phyloP scores from a whole-genome alignment of 1,140 invertebrate genomes.

The Heliconius nattereri region DNA sequence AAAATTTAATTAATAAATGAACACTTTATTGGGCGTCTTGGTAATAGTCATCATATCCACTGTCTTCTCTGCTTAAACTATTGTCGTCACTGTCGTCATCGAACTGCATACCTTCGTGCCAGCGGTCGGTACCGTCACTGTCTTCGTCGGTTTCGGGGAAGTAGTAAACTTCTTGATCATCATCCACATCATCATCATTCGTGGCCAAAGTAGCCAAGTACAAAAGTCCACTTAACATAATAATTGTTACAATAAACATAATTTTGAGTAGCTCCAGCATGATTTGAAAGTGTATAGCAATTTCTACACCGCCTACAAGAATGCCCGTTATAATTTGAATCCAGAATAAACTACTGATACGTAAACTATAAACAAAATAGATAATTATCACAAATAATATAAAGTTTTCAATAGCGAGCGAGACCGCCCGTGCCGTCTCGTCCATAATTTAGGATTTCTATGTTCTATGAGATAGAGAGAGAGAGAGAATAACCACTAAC shows the following conservation, averaged over 20 bases:
- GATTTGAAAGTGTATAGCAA: neutral
- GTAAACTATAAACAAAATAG: no score
- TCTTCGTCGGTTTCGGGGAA: neutral
- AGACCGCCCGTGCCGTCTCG: no score
- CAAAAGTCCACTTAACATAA: neutral
- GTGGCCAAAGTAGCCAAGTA: neutral
- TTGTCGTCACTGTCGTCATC: neutral
- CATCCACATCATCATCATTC: neutral
- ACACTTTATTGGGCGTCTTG: neutral
- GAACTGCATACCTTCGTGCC: conserved; percentile 4
- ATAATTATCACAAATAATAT: no score
- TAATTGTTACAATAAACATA: neutral
- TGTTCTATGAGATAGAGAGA: no score
- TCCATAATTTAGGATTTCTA: no score
- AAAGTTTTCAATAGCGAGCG: no score
- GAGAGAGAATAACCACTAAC: no score
- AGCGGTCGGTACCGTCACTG: neutral
- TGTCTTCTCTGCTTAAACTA: neutral
- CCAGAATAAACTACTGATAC: no score
- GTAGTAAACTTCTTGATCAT: neutral
- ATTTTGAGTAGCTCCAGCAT: neutral
- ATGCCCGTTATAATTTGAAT: neutral
- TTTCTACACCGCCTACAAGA: neutral
- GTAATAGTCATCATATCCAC: neutral
- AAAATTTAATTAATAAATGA: no score